Conservation (phyloP, 2,888 invertebrate genomes). For the Drosophila mettleri region DNA sequence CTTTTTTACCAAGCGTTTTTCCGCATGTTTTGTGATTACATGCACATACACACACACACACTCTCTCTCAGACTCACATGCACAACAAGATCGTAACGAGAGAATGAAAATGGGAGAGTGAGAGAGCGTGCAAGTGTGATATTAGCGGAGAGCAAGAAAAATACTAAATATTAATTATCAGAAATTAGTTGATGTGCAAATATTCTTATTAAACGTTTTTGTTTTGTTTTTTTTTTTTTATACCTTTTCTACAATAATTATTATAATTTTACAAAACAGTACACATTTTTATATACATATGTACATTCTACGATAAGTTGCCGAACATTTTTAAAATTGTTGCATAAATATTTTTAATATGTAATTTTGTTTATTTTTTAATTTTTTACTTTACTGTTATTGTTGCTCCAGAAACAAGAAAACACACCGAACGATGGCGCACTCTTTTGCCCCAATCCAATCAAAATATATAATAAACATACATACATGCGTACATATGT, state of each 20-base stretch:
- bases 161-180: constrained; percentile 65
- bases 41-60: constrained; percentile 11
- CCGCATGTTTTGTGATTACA: constrained; percentile 56
- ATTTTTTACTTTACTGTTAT: constrained; percentile 26
- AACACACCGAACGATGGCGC: constrained; percentile 49
- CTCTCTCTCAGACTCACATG: constrained; percentile 3
- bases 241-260: constrained; percentile 44
- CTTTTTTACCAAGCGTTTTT: constrained; percentile 40
- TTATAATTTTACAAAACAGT: constrained; percentile 31
- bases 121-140: constrained; percentile 4
- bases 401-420: constrained; percentile 53
- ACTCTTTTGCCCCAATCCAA: constrained; percentile 67
- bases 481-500: constrained; percentile 33
- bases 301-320: constrained; percentile 20
- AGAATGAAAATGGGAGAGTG: constrained; percentile 29
- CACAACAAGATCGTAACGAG: constrained; percentile 33
- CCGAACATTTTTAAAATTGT: constrained; percentile 42
- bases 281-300: constrained; percentile 36
- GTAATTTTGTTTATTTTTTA: constrained; percentile 22
- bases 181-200: constrained; percentile 53
- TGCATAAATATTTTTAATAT: constrained; percentile 45
- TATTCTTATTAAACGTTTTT: constrained; percentile 56
- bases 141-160: constrained; percentile 17
- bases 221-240: constrained; percentile 27
- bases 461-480: constrained; percentile 71